phyloP scores from a whole-genome alignment of 2,888 invertebrate species.

The Tipula unca region DNA sequence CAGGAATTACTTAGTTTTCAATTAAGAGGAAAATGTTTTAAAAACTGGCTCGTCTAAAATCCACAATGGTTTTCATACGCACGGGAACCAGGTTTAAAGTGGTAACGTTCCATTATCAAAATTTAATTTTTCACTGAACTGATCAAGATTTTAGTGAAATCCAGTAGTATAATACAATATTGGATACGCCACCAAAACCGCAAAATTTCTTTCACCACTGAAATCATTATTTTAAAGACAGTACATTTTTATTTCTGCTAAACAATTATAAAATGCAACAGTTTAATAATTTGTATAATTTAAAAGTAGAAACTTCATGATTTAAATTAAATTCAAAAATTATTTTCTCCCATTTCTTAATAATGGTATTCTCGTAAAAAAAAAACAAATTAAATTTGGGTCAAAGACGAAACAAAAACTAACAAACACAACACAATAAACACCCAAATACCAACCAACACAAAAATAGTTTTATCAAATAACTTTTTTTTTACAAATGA shows the following conservation, averaged over 20 bases:
- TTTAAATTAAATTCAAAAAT: not conserved
- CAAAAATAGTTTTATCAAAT: not conserved
- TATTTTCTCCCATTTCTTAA: not conserved
- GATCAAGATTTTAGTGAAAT: no score
- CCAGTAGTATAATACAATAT: no score
- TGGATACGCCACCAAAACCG: no score
- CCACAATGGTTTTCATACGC: no score
- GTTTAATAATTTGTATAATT: not conserved
- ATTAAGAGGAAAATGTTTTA: no score
- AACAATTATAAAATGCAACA: not conserved
- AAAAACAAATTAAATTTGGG: not conserved
- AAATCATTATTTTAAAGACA: no score
- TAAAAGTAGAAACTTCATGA: not conserved
- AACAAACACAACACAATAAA: not conserved
- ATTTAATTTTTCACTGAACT: no score
- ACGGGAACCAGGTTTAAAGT: no score
- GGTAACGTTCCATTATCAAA: no score
- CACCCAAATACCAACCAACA: not conserved
- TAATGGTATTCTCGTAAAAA: not conserved
- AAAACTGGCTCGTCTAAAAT: no score
- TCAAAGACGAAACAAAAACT: not conserved
- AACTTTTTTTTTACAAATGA: not conserved
- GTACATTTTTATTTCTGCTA: not conserved
- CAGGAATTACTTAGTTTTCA: no score
- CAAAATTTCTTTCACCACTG: no score